Base-by-base conservation (phyloP, 2,888 invertebrate species). In the Linnaemya vulpina region DNA sequence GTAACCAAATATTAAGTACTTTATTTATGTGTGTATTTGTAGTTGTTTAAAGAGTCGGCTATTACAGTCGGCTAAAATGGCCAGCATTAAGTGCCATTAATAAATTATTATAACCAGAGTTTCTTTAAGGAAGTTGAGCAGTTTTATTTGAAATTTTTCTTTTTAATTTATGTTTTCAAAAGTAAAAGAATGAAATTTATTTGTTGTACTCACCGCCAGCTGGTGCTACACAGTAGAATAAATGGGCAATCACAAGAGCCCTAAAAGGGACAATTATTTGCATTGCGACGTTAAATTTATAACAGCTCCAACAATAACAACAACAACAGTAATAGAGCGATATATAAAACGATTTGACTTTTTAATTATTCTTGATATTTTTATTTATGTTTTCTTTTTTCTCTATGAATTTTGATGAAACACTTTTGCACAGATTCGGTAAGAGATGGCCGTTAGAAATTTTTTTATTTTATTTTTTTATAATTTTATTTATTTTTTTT, bases 241-340 rank as follows among this genome's bases (percentile, higher is more conserved):
- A 90, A 90, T 92, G 92, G 91, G 92, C 90, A 89, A 92, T 89
- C 89, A 92, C 89, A 88, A 92, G 89, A 88, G 91, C 90, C 89
- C 90, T 89, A 88, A 91, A 90, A 83, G 90, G 91, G 88, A 90
- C 88, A 88, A 90, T 90, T 89, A 90, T 90, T 91, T 90, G 92
- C 92, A 92, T 92, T 91, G 90, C 91, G 91, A 90, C 88, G 88
- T 73, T 77, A 43, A 75, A 77, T 83, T 83, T 80, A 65, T 80
- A 70, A 75, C 85, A 71, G 78, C 75, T 85, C 62, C 73, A 55
- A 81, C 43, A 71, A 71, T 62, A 68, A 77, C 76, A 46, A 35
- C 49, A 65, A 49, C 58, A 60, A 40, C 22, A 79, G 70, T 73
- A 77, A 71, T 79, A 58, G 51, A 67, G 51, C 71, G 40, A 68